Base-by-base conservation (phyloP, 2,113 vertebrate genomes). In the Cebus imitator region DNA sequence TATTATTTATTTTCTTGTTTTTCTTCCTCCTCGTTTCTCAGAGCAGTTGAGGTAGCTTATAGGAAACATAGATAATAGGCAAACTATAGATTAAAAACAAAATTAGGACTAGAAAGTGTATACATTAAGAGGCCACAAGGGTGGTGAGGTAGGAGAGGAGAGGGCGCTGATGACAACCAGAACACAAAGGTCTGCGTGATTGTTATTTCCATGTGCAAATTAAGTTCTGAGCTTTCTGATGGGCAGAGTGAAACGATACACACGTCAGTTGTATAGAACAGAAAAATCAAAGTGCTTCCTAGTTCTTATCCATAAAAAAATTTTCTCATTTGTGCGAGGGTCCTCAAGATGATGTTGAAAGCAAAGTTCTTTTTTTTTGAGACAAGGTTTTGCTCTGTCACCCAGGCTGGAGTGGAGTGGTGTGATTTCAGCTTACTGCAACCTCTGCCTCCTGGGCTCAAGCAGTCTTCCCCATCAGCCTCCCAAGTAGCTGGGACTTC, bases 1-100 rank as follows among this genome's bases (percentile, higher is more conserved):
- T 89, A 61, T 40, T 66, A 88, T 84, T 90, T 94, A 43, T 70
- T 93, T 95, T 84, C 82, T 90, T 72, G 30, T 45, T 70, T 79
- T 61, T 80, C 73, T 43, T 5, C 27, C 18, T 76, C 35, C 66
- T 87, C 78, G 12, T 90, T 91, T 90, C 50, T 86, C 66, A 95
- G 78, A 83, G 16, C 10, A 85, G 43, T 78, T 75, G 45, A 48
- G 17, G 45, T 86, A 76, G 17, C 27, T 90, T 66, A 52, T 2
- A 91, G 52, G 30, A 97, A 73, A 14, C 20, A 75, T 57, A 37
- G 4, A 43, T 37, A 91, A 37, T 76, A 37, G 37, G 21, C 25
- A 48, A 87, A 76, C 75, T 50, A n/a, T 64, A 50, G 18, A 81
- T 76, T 90, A 61, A 73, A 79, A 82, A 57, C 83, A 80, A 93